Base-by-base conservation (phyloP, 1,140 invertebrate species). In the Heliconius congener region DNA sequence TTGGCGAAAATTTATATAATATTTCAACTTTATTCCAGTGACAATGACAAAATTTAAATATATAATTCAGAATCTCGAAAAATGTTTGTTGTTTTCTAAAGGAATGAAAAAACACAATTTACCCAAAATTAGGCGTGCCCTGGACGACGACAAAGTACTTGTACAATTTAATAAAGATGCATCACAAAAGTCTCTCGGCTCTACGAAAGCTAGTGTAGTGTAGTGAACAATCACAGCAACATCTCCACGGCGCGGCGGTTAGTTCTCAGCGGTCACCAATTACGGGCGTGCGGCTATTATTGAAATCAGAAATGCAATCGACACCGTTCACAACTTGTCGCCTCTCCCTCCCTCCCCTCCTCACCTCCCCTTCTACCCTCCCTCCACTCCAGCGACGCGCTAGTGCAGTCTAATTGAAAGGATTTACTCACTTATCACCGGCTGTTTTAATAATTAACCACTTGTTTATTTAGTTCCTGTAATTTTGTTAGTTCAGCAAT, bases 301-400 rank as follows among this genome's bases (percentile, higher is more conserved):
- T 76, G 74, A 70, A 76, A 71, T 76, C 74, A 76, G 60, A 66
- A 76, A 76, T 76, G 74, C 74, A 76, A 76, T 71, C 74, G 74
- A 70, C 74, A 46, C 13, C 27, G 74, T 76, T 76, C 55, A 66
- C 74, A 60, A 76, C 57, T 42, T 76, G 74, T 70, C 74, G 55
- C 55, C 52, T 11, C 23, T 16, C 42, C 39, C 71, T 6, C 0
- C 52, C 18, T 55, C 18, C 2, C 13, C 11, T 42, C 50, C 50
- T 18, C 19, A 8, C 19, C 23, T 13, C 57, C 57, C 55, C n/a
- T 2, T 6, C 2, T 2, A 9, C 6, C 8, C 55, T 19, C 0
- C n/a, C 5, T 52, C 16, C 50, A 19, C 50, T 18, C 60, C 27
- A 23, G 11, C 23, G 23, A 66, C 19, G 60, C 60, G 27, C n/a